These are phyloP conservation scores for Coregonus sp. DNA, from an alignment of 2,797 vertebrate genomes.

Conservation along the genomic window DNA sequence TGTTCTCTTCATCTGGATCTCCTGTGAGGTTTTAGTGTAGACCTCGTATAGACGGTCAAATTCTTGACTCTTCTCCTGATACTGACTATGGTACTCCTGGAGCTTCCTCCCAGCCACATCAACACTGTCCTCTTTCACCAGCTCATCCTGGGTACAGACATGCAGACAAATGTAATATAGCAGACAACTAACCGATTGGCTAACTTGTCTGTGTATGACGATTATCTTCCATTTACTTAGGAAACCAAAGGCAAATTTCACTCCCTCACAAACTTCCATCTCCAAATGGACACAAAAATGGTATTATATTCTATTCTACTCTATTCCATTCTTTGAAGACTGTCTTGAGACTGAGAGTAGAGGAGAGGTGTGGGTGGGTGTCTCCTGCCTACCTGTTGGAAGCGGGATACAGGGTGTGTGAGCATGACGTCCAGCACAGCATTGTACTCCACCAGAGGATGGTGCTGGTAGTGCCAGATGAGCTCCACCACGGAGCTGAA, in stretches of 20 bases:
- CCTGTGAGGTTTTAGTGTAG: conserved; percentile 93
- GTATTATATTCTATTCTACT: neutral
- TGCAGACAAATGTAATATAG: conserved; percentile 28
- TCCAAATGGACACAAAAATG: neutral
- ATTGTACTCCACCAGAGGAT: conserved; percentile 94
- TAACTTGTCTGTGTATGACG: neutral
- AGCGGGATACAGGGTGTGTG: conserved; percentile 87
- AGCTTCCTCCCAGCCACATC: conserved; percentile 92
- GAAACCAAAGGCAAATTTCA: neutral
- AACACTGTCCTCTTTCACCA: conserved; percentile 91
- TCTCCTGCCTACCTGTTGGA: conserved; percentile 62
- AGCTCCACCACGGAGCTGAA: conserved; percentile 94
- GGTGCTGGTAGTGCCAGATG: conserved; percentile 91
- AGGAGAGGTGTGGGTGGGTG: neutral
- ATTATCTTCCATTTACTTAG: neutral
- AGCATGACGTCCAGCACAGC: conserved; percentile 91
- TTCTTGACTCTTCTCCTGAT: conserved; percentile 92
- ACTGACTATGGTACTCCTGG: conserved; percentile 90
- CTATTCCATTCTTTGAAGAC: neutral
- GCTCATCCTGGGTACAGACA: conserved; percentile 79
- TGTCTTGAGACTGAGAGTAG: neutral
- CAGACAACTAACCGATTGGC: neutral
- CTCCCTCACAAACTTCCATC: neutral
- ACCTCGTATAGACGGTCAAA: conserved; percentile 94
- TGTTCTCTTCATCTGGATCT: conserved; percentile 96